Base-by-base conservation (phyloP, 2,797 vertebrate genomes). In the Melanitta fusca region DNA sequence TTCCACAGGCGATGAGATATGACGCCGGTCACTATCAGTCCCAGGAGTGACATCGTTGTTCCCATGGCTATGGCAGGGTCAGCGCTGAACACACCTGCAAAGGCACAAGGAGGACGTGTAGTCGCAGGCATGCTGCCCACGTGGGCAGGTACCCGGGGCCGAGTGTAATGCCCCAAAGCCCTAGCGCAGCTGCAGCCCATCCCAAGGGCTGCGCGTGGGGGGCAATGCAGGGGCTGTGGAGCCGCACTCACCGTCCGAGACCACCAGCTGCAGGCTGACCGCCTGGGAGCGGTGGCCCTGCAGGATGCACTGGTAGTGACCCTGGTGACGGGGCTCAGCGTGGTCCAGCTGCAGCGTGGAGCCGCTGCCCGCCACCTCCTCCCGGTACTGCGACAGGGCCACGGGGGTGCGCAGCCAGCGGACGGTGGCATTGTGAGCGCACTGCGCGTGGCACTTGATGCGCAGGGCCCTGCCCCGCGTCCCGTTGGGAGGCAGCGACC, bases 331-430 rank as follows among this genome's bases (percentile, higher is more conserved):
- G 54, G 75, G 72, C 36, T 70, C 27, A 0, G 85, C 80, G 0
- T 2, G 80, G 16, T 87, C 93, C 34, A 96, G 32, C 2, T 1
- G 32, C 89, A 98, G 85, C 6, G 75, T n/a, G 3, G 97, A 97
- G 65, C 22, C 82, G 79, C 93, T 51, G 13, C 96, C 90, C 0
- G 2, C 13, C 0, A 21, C 82, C 70, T 70, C 57, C 71, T 83
- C 65, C 49, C 13, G n/a, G 65, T 98, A 98, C 66, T 91, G 91
- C 0, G 53, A 78, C 27, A 97, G 89, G 2, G 80, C 77, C 2
- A 91, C 88, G 0, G 98, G 98, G 18, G 96, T 97, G 70, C 7
- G 56, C 16, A 89, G 89, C 98, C 98, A 98, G 72, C 0, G 43
- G 58, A 97, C 78, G 0, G 88, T 57, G 69, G 70, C 34, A 0